phyloP scores from a whole-genome alignment of 2,113 vertebrate species.

The Semicossyphus pulcher region DNA sequence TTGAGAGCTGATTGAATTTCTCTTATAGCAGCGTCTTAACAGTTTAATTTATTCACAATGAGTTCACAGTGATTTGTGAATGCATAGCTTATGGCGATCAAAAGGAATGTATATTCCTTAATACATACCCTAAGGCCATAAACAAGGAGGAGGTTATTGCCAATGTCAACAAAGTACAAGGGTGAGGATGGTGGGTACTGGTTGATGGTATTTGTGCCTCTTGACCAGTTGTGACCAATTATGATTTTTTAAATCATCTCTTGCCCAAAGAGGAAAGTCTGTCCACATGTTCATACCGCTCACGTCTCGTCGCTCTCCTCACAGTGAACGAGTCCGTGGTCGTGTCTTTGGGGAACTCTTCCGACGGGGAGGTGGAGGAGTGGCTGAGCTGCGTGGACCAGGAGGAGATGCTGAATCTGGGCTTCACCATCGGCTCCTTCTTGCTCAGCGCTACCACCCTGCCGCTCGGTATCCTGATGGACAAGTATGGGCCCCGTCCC shows the following conservation, averaged over 20 bases:
- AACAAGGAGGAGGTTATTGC: background rate
- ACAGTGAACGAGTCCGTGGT: slow-evolving; percentile 66
- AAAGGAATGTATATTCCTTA: background rate
- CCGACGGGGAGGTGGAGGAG: background rate
- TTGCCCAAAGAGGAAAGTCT: too few relatives aligned
- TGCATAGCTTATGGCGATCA: background rate
- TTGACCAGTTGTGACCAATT: too few relatives aligned
- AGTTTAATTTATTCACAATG: too few relatives aligned
- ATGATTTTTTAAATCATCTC: too few relatives aligned
- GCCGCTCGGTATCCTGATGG: slow-evolving; percentile 92
- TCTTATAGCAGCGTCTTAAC: too few relatives aligned
- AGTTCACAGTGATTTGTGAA: background rate
- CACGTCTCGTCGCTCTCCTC: background rate
- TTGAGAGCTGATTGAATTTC: too few relatives aligned
- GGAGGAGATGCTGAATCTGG: slow-evolving; percentile 92
- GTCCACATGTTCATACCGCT: background rate
- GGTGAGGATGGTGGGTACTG: background rate
- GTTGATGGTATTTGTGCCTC: too few relatives aligned
- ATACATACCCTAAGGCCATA: background rate
- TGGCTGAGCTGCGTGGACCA: slow-evolving; percentile 85
- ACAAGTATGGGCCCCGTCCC: slow-evolving; percentile 89
- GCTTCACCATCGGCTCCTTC: slow-evolving; percentile 93
- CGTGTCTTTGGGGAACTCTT: slow-evolving; percentile 38
- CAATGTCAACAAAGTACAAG: background rate
- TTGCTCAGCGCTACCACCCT: slow-evolving; percentile 91